These are phyloP conservation scores for Andrena marginata DNA, from an alignment of 2,888 invertebrate species.

Conservation along the genomic window DNA sequence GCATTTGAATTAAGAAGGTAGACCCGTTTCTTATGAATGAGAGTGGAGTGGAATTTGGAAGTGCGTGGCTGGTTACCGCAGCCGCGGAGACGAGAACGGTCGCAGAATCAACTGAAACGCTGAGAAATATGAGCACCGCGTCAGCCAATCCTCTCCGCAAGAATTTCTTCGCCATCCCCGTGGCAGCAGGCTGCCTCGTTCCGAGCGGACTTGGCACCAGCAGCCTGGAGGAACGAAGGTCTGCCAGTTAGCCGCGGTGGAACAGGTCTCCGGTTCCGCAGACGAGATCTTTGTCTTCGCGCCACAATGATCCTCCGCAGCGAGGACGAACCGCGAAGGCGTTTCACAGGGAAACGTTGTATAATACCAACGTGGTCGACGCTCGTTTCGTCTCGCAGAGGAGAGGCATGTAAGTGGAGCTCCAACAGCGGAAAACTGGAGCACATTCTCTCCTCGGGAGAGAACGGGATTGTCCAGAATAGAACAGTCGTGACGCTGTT, in stretches of 20 bases:
- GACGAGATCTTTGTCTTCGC: slow-evolving; percentile 59
- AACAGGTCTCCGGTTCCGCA: slow-evolving; percentile 58
- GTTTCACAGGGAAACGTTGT: slow-evolving; percentile 35
- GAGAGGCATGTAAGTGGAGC: slow-evolving; percentile 10
- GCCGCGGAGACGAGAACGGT: neutral
- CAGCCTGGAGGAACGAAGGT: slow-evolving; percentile 60
- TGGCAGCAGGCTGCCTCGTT: slow-evolving; percentile 29
- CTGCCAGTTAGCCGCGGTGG: slow-evolving; percentile 56
- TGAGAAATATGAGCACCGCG: slow-evolving; percentile 1
- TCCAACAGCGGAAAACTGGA: slow-evolving; percentile 1
- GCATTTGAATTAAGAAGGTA: no score
- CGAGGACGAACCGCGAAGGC: slow-evolving; percentile 31
- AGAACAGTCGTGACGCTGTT: neutral
- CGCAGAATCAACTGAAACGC: slow-evolving; percentile 1
- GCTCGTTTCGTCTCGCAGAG: neutral
- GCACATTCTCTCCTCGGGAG: slow-evolving; percentile 11
- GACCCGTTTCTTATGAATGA: no score
- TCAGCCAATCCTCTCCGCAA: neutral
- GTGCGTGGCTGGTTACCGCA: no score
- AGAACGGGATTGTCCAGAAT: slow-evolving; percentile 7
- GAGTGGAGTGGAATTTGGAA: no score
- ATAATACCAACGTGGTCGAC: slow-evolving; percentile 29
- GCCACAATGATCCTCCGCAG: slow-evolving; percentile 18
- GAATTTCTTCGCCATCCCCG: slow-evolving; percentile 24
- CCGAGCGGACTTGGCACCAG: slow-evolving; percentile 36